Evolutionary conservation across 2,113 vertebrate genomes (phyloP).

Genomic region (Oncorhynchus nerka): DNA sequence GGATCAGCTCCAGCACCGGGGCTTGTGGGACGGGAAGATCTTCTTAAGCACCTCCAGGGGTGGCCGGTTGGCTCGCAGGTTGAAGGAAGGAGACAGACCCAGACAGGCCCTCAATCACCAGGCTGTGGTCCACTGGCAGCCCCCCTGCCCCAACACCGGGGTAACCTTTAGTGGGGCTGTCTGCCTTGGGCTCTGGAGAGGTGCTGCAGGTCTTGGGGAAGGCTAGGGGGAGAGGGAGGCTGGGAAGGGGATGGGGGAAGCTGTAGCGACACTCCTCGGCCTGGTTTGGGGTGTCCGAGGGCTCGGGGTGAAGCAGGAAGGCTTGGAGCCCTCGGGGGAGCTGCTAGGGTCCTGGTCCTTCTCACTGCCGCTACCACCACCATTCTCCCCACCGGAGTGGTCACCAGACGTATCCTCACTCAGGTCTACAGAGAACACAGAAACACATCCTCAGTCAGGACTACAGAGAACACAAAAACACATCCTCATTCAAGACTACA

Average conservation of each 20-base stretch:
- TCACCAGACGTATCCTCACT: conserved; percentile 83
- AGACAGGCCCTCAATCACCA: conserved; percentile 87
- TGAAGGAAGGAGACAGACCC: conserved; percentile 89
- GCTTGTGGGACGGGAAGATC: conserved; percentile 95
- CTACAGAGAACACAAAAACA: not conserved
- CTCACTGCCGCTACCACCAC: conserved; percentile 82
- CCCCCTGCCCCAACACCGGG: too few species aligned
- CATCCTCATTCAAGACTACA: not conserved
- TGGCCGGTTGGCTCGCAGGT: conserved; percentile 88
- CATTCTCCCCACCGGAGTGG: conserved; percentile 75
- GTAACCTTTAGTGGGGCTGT: conserved; percentile 80
- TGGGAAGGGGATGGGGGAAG: conserved; percentile 11
- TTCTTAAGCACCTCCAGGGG: conserved; percentile 94
- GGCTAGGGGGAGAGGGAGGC: too few species aligned
- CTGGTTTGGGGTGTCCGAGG: conserved; percentile 81
- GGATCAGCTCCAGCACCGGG: conserved; percentile 93
- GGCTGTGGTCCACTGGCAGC: conserved; percentile 75
- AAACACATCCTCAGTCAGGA: not conserved
- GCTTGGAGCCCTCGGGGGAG: conserved; percentile 85
- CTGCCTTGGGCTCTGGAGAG: conserved; percentile 73
- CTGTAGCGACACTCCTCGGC: conserved; percentile 79
- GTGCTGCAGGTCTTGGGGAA: conserved; percentile 71
- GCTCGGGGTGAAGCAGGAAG: conserved; percentile 82
- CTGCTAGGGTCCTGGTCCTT: conserved; percentile 86
- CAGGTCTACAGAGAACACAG: conserved; percentile 68